Percentiles rank a stretch among this genome's conserved stretches.
Evolutionary conservation across 2,797 vertebrate genomes (phyloP).

Genomic region (Anguilla megastoma): DNA sequence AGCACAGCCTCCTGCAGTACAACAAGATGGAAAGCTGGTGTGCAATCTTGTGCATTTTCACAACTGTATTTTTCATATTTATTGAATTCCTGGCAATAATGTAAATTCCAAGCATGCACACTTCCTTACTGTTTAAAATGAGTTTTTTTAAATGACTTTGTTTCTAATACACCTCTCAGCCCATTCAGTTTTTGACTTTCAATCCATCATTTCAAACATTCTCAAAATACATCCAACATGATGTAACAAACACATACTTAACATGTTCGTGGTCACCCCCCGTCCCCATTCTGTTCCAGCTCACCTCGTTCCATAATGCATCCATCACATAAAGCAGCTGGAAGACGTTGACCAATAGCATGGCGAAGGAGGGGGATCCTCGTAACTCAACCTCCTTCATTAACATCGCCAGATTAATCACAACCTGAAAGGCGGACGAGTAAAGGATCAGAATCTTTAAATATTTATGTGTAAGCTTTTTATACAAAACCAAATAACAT

Average conservation of each 20-base stretch:
- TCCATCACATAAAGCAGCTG: conserved; percentile 87
- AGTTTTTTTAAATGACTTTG: not conserved
- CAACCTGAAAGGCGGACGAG: conserved; percentile 66
- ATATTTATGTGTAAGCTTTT: conserved; percentile 26
- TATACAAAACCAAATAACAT: not conserved
- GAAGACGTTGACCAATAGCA: conserved; percentile 85
- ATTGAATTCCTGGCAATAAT: not conserved
- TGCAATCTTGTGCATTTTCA: not conserved
- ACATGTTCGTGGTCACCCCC: not conserved
- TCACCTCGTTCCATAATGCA: conserved; percentile 88
- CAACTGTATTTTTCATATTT: not conserved
- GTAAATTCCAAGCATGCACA: not conserved
- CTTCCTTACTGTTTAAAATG: not conserved
- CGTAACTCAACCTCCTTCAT: conserved; percentile 81
- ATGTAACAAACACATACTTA: not conserved
- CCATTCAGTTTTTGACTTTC: not conserved
- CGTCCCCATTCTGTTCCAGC: not conserved
- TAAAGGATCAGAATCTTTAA: not conserved
- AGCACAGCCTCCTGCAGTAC: conserved; percentile 80
- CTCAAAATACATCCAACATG: not conserved
- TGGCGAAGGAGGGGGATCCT: conserved; percentile 81
- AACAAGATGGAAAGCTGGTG: not conserved
- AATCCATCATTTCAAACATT: not conserved
- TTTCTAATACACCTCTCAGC: not conserved
- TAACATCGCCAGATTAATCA: conserved; percentile 85